Percentiles rank a stretch among this genome's conserved stretches.
Conservation (phyloP, 2,797 vertebrate genomes). For the Pipistrellus pipistrellus region DNA sequence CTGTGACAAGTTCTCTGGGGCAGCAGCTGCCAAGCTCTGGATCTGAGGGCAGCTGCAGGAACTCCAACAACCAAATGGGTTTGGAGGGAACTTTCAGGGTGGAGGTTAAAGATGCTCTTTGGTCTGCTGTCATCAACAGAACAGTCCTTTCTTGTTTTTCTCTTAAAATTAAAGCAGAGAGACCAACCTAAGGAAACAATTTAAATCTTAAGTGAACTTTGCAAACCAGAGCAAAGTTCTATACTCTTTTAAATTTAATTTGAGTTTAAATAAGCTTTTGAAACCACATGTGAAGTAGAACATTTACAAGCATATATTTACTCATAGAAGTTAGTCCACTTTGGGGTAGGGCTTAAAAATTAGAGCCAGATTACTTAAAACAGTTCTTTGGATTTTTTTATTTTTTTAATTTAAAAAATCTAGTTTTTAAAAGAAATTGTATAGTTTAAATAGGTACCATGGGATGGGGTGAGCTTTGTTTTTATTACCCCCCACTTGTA, state of each 20-base stretch:
- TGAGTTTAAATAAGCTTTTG: slow-evolving; percentile 19
- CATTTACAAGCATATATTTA: not conserved
- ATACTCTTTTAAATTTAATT: not conserved
- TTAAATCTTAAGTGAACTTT: not conserved
- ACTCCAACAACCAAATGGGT: not conserved
- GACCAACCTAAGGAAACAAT: no score
- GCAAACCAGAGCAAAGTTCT: not conserved
- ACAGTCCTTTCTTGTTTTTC: not conserved
- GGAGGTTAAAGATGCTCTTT: not conserved
- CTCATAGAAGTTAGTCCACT: not conserved
- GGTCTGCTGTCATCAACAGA: not conserved
- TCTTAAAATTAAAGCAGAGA: no score
- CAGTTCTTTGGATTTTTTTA: no score
- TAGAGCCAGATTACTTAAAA: not conserved
- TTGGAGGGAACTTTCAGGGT: not conserved
- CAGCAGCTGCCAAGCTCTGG: rapidly evolving
- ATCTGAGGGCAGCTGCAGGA: not conserved
- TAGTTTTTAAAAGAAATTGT: not conserved
- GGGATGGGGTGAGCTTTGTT: not conserved
- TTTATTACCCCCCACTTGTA: not conserved
- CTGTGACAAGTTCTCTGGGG: not conserved
- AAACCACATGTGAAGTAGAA: not conserved
- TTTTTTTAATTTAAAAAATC: not conserved
- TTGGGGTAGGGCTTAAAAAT: not conserved
- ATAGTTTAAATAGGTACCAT: not conserved